Conservation (phyloP, 2,888 invertebrate species). For the Margaritifera margaritifera region DNA sequence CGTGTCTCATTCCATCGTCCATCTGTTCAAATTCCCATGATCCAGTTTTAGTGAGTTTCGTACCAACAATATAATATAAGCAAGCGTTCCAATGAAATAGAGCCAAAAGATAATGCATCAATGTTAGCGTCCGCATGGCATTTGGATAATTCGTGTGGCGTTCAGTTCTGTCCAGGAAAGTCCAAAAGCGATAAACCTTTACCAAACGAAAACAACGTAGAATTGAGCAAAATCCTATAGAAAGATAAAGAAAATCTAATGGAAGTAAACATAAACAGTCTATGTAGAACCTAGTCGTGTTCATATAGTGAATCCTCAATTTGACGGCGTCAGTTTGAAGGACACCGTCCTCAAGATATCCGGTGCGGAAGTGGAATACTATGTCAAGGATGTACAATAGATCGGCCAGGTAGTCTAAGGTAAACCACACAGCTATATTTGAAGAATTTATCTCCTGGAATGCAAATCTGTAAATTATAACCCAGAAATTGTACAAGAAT, state of each 20-base stretch:
- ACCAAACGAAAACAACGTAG: slow-evolving; percentile 95
- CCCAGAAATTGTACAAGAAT: slow-evolving; percentile 72
- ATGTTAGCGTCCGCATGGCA: slow-evolving; percentile 78
- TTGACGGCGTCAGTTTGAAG: slow-evolving; percentile 95
- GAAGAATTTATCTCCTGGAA: slow-evolving; percentile 94
- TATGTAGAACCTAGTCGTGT: slow-evolving; percentile 97
- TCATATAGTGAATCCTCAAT: slow-evolving; percentile 97
- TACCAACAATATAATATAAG: slow-evolving; percentile 87
- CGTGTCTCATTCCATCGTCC: background rate
- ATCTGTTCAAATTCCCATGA: background rate
- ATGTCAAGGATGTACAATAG: slow-evolving; percentile 97
- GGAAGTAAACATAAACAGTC: slow-evolving; percentile 98
- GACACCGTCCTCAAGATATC: slow-evolving; percentile 97
- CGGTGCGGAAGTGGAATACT: slow-evolving; percentile 96
- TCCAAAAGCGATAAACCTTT: slow-evolving; percentile 98
- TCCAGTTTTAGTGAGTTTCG: slow-evolving; percentile 17
- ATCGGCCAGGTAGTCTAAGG: slow-evolving; percentile 96
- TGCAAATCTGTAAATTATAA: slow-evolving; percentile 97
- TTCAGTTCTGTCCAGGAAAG: slow-evolving; percentile 98
- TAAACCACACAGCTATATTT: slow-evolving; percentile 95
- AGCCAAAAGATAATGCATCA: slow-evolving; percentile 91
- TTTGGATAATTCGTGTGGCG: slow-evolving; percentile 99
- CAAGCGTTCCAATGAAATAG: slow-evolving; percentile 99
- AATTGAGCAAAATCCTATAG: slow-evolving; percentile 95
- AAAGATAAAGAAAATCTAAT: slow-evolving; percentile 97